phyloP scores from a whole-genome alignment of 2,113 vertebrate genomes.

The Romanogobio albipinnatus region DNA sequence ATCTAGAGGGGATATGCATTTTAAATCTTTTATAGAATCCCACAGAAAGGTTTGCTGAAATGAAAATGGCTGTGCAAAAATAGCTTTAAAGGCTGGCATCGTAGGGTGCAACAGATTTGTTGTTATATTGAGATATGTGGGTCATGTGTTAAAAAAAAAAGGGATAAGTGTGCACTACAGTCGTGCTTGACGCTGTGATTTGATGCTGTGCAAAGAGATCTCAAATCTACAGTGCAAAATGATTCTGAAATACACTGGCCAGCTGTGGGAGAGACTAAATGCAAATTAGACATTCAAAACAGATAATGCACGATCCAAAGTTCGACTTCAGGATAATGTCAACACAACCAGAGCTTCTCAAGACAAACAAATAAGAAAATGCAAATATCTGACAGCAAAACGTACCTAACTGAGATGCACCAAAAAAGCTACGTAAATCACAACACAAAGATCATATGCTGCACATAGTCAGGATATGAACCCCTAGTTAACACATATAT shows the following conservation, averaged over 20 bases:
- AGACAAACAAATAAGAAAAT: background rate
- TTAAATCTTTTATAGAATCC: background rate
- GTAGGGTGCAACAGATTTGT: background rate
- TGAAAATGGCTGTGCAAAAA: background rate
- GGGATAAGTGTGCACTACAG: background rate
- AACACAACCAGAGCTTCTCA: background rate
- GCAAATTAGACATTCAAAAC: background rate
- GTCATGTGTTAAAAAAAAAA: conserved; percentile 26
- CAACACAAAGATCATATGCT: background rate
- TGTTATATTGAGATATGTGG: conserved; percentile 26
- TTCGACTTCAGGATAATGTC: background rate
- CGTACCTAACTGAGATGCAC: background rate
- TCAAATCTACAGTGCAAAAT: background rate
- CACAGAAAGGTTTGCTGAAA: background rate
- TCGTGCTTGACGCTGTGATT: background rate
- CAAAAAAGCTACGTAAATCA: background rate
- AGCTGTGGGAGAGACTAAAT: background rate
- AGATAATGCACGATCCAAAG: background rate
- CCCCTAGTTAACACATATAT: background rate
- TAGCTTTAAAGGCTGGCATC: conserved; percentile 1
- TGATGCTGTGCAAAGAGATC: background rate
- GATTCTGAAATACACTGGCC: background rate
- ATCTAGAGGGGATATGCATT: background rate
- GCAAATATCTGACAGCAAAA: background rate
- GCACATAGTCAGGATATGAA: background rate